Base-by-base conservation (phyloP, 2,888 invertebrate genomes). In the Aphodius granarius region DNA sequence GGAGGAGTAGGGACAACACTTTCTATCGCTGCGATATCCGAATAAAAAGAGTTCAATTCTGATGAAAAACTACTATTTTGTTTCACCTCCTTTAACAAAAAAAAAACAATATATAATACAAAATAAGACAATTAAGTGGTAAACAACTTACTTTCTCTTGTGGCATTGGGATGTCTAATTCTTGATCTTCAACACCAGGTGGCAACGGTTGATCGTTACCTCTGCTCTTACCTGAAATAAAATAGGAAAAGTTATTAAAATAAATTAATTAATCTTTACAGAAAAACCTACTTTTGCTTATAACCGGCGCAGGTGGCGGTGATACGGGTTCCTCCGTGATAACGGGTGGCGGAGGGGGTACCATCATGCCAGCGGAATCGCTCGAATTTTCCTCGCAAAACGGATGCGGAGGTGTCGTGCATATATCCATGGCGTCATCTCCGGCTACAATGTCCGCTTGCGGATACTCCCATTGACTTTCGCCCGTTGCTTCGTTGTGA, bases 381-480 rank as follows among this genome's bases (percentile, higher is more conserved):
- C 87, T 88, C 18, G 87, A 73, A 5, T 71, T 71, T 20, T 80
- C 81, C 4, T 76, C 63, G 18, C 66, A 21, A n/a, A 21, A 66
- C 9, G 66, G 76, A 63, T 89, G 89, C 13, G 91, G 91, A 13
- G 90, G 90, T 1, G 90, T 91, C 5, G 89, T 90, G 77, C 89
- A 90, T 77, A 91, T 88, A 81, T 91, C 91, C 91, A 91, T 91
- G 21, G 90, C 90, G 80, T 90, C 90, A 68, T 88, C 89, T 23
- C 87, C 86, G 22, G 74, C 23, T 18, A 85, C 86, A 77, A 88
- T 85, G 78, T 88, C 89, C 5, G 86, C 84, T 76, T 88, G 87
- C 1, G 91, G 91, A 84, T 90, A 93, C 80, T 91, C 91, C 92
- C 92, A 92, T 83, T 91, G 92, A 71, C 90, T 89, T 78, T 89